Percentiles rank a stretch among this genome's conserved stretches.
Conservation (phyloP, 2,888 invertebrate genomes). For the Heliconius erato region DNA sequence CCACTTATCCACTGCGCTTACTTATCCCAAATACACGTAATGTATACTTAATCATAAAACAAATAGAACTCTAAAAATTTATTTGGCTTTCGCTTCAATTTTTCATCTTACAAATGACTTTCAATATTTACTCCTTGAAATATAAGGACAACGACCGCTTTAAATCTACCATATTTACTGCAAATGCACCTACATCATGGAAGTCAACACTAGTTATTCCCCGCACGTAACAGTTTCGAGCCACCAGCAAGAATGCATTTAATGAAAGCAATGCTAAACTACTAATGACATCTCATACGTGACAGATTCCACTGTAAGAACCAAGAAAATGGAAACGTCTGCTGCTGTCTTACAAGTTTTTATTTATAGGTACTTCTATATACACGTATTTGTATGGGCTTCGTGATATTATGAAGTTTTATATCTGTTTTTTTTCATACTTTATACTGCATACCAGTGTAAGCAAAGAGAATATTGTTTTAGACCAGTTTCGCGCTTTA, state of each 20-base stretch:
- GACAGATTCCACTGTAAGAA: conserved; percentile 51
- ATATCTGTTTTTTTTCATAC: not conserved
- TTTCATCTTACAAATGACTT: not conserved
- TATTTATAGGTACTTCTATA: not conserved
- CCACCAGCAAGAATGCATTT: conserved; percentile 56
- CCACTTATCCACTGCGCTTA: too few species aligned
- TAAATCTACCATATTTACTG: conserved; percentile 12
- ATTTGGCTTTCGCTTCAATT: not conserved
- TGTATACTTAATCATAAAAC: not conserved
- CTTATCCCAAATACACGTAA: not conserved
- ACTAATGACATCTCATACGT: conserved; percentile 59
- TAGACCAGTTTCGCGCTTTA: too few species aligned
- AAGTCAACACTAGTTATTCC: conserved; percentile 50
- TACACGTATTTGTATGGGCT: not conserved
- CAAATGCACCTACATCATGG: conserved; percentile 38
- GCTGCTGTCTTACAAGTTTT: not conserved
- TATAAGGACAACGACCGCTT: not conserved
- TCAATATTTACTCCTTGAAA: not conserved
- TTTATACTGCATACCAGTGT: not conserved
- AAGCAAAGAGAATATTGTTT: not conserved
- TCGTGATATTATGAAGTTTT: not conserved
- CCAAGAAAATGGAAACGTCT: conserved; percentile 27
- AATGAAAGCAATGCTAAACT: conserved; percentile 61
- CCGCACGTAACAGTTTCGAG: conserved; percentile 55
- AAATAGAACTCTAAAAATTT: too few species aligned